A percentile compares a stretch with the other conserved stretches of the same genome.
Conservation (phyloP, 2,113 vertebrate genomes). For the Oreochromis tanganicae region DNA sequence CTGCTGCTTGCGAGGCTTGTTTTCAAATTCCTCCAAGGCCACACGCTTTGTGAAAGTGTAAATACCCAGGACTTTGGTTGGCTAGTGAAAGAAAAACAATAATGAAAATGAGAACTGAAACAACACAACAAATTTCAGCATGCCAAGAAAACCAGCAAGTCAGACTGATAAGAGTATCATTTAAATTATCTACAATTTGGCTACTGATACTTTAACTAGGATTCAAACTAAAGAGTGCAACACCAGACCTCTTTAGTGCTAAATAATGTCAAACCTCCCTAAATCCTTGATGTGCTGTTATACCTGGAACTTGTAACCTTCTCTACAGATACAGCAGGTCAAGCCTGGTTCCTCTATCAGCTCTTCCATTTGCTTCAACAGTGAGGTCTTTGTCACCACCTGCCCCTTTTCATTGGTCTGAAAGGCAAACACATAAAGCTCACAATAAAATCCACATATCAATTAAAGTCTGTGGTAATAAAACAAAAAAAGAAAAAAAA, state of each 20-base stretch:
- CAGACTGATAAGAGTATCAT: neutral
- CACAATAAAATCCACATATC: neutral
- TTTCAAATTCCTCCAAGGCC: constrained; percentile 93
- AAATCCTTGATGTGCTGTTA: neutral
- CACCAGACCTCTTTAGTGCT: neutral
- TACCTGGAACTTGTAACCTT: constrained; percentile 99
- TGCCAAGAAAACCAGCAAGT: neutral
- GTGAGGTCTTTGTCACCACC: constrained; percentile 94
- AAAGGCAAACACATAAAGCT: constrained; percentile 11
- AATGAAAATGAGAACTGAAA: neutral
- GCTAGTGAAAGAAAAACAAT: constrained; percentile 63
- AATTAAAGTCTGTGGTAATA: neutral
- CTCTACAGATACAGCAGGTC: constrained; percentile 97
- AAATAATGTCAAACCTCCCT: neutral
- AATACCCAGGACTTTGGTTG: constrained; percentile 94
- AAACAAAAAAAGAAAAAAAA: rapidly evolving
- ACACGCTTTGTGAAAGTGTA: constrained; percentile 98
- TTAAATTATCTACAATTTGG: neutral
- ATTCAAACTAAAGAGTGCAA: neutral
- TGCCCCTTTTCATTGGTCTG: constrained; percentile 99
- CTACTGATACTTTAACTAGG: neutral
- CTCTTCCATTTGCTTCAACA: constrained; percentile 99
- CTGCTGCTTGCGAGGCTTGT: constrained; percentile 95
- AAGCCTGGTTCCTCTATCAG: constrained; percentile 96
- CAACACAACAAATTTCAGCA: neutral